These are phyloP conservation scores for Metalampra italica DNA, from an alignment of 2,888 invertebrate species.

Conservation along the genomic window DNA sequence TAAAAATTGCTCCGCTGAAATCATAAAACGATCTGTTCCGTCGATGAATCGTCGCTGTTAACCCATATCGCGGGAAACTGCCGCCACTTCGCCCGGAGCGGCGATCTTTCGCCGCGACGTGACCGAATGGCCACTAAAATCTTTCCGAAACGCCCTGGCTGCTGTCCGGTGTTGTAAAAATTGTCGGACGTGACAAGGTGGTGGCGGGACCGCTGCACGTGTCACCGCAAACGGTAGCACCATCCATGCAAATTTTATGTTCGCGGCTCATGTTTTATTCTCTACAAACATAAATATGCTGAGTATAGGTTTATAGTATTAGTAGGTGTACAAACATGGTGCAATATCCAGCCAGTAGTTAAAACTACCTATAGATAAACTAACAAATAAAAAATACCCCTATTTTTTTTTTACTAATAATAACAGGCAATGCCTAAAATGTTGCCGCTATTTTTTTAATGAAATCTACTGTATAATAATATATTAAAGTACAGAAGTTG, in stretches of 20 bases:
- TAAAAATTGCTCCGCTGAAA: conserved; percentile 48
- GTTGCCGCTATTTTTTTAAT: neutral
- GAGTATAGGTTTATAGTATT: too few relatives aligned
- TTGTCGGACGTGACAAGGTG: conserved; percentile 48
- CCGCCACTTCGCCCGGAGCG: conserved; percentile 46
- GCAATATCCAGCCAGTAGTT: too few relatives aligned
- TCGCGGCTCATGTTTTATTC: neutral
- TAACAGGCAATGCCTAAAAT: neutral
- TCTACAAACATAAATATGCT: neutral
- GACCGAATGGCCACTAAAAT: conserved; percentile 67
- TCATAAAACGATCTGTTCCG: conserved; percentile 64
- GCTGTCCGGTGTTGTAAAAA: conserved; percentile 51
- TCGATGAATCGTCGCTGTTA: conserved; percentile 58
- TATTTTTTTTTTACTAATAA: too few relatives aligned
- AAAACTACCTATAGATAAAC: too few relatives aligned
- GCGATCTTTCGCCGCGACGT: conserved; percentile 63
- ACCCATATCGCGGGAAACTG: conserved; percentile 56
- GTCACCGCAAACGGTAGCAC: conserved; percentile 22
- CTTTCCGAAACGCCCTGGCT: conserved; percentile 41
- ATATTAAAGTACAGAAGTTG: neutral
- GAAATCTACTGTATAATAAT: neutral
- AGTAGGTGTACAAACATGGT: too few relatives aligned
- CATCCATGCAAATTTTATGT: conserved; percentile 1
- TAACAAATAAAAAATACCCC: too few relatives aligned
- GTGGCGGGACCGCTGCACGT: conserved; percentile 19